Conservation (phyloP, 2,113 vertebrate genomes). For the Marcusenius ussheri region DNA sequence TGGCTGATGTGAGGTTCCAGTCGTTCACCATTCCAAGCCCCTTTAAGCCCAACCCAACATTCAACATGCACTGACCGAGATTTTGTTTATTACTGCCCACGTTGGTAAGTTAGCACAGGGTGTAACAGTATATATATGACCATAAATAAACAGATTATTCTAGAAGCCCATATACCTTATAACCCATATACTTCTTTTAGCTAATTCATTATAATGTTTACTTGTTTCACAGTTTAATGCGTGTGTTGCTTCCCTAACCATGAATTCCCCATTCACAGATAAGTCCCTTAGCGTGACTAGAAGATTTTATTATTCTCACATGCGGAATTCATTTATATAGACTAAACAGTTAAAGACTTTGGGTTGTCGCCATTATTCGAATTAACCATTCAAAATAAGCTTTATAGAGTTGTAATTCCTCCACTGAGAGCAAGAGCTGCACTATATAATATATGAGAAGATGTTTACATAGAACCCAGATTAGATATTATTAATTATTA, state of each 20-base stretch:
- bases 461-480: conserved; percentile 12
- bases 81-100: conserved; percentile 49
- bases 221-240: conserved; percentile 31
- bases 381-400: conserved; percentile 49
- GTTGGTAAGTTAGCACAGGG: conserved; percentile 39
- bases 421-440: conserved; percentile 34
- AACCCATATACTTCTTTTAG: conserved; percentile 21
- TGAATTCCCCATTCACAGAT: conserved; percentile 53
- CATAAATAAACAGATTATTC: conserved; percentile 37
- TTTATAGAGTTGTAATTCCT: conserved; percentile 53
- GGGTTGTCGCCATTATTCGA: conserved; percentile 51
- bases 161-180: conserved; percentile 45
- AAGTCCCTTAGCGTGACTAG: conserved; percentile 47
- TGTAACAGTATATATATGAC: conserved; percentile 21
- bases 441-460: conserved; percentile 31
- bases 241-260: conserved; percentile 40
- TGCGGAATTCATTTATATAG: conserved; percentile 50
- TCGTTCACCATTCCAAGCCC: conserved; percentile 23
- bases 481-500: not conserved
- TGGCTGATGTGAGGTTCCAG: conserved; percentile 43
- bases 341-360: conserved; percentile 31
- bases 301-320: conserved; percentile 46
- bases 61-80: conserved; percentile 34
- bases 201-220: not conserved
- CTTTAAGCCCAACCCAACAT: conserved; percentile 29